A percentile compares a stretch with the other conserved stretches of the same genome.
These are phyloP conservation scores for Coturnix japonica DNA, from an alignment of 2,113 vertebrate genomes.

Conservation along the genomic window DNA sequence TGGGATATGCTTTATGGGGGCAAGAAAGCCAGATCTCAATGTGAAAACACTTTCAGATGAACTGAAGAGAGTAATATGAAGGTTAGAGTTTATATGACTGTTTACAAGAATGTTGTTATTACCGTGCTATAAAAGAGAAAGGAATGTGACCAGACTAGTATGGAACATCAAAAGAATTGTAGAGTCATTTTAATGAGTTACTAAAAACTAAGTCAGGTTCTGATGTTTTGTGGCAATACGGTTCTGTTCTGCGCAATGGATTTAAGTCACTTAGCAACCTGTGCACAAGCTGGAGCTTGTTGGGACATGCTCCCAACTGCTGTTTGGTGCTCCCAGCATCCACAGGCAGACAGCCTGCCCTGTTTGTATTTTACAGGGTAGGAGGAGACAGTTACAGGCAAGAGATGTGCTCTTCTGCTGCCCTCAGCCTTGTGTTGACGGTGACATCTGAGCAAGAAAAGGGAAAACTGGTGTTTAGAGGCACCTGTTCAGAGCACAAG, in stretches of 20 bases:
- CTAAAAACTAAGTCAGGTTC: conserved; percentile 65
- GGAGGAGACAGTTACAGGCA: not conserved
- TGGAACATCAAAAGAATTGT: conserved; percentile 68
- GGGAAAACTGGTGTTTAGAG: not conserved
- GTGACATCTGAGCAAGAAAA: not conserved
- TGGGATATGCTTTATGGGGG: conserved; percentile 15
- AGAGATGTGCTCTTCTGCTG: not conserved
- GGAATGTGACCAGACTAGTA: conserved; percentile 66
- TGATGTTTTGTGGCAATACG: conserved; percentile 36
- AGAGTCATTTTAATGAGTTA: conserved; percentile 70
- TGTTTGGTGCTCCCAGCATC: conserved; percentile 20
- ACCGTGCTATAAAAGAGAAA: conserved; percentile 67
- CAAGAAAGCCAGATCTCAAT: conserved; percentile 21
- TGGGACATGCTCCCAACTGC: conserved; percentile 2
- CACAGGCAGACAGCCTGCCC: conserved; percentile 13
- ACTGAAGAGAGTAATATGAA: conserved; percentile 37
- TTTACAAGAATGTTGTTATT: conserved; percentile 73
- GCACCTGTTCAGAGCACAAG: not conserved
- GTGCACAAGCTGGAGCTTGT: conserved; percentile 33
- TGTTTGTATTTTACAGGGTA: not conserved
- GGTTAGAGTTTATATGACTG: conserved; percentile 66
- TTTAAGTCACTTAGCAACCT: conserved; percentile 69
- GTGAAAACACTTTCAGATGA: conserved; percentile 55
- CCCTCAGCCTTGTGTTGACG: not conserved
- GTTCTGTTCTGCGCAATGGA: conserved; percentile 35